Conservation (phyloP, 2,797 vertebrate species). For the Aldrovandia affinis region DNA sequence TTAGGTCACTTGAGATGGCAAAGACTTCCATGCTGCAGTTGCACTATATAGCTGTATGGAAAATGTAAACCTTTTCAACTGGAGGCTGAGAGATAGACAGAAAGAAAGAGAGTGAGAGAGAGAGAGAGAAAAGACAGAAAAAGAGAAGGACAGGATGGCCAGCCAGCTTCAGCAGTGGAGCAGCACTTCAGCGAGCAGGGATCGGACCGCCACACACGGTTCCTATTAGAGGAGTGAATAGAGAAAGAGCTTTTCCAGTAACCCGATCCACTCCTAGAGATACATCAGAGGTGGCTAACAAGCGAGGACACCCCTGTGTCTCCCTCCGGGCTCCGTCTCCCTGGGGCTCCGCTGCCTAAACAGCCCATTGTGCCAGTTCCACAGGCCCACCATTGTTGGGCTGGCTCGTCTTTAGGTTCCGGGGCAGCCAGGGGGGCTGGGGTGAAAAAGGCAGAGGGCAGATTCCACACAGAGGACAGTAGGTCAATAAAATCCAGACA, state of each 20-base stretch:
- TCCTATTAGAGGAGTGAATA: constrained; percentile 4
- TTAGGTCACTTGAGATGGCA: neutral
- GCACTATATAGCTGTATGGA: neutral
- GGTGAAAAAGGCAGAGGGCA: neutral
- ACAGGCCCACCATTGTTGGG: neutral
- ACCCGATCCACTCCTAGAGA: neutral
- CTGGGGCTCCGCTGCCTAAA: neutral
- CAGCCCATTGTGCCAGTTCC: neutral
- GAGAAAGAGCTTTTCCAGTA: constrained; percentile 24
- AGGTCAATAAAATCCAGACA: neutral
- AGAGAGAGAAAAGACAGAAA: neutral
- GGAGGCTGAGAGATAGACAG: neutral
- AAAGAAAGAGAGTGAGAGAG: neutral
- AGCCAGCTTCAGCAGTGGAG: neutral
- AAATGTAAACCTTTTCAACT: neutral
- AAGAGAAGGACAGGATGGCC: neutral
- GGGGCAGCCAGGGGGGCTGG: neutral
- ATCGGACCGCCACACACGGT: neutral
- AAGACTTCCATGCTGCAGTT: neutral
- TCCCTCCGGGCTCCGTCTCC: neutral
- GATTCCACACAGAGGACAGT: too few relatives aligned
- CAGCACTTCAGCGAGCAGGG: neutral
- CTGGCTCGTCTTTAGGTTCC: neutral
- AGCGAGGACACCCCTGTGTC: neutral
- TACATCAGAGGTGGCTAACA: neutral